Base-by-base conservation (phyloP, 2,113 vertebrate genomes). In the Macquaria ambigua region DNA sequence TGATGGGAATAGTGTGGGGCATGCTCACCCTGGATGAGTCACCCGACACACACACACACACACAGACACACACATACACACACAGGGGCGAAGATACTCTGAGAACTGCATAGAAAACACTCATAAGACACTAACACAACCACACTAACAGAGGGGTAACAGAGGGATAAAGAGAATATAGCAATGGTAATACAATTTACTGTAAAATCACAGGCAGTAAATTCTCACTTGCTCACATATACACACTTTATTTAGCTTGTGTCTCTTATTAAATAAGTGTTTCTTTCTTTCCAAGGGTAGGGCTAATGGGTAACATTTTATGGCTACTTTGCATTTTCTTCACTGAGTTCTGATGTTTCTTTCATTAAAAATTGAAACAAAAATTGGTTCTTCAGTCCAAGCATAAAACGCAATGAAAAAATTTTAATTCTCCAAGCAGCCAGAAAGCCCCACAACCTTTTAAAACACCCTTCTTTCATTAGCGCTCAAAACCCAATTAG, bases 1-100 rank as follows among this genome's bases (percentile, higher is more conserved):
- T 80, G 78, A 88, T 81, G 56, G 77, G 80, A 86, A 88, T 52
- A 88, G 92, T 81, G 89, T 79, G 82, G 58, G 79, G 82, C 8
- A 77, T 69, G 69, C 83, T 88, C 25, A n/a, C 37, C 62, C 52
- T 72, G 64, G 67, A 90, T 90, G 88, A 93, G 77, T 92, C 90
- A 92, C 81, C 46, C 31, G 78, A 68, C 62, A 58, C 62, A 73
- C 82, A 69, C 16, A 43, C 28, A 41, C 46, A 70, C 28, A 48
- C 18, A 68, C 84, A 12, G 43, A 67, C 52, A 64, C 69, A 31
- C 70, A n/a, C n/a, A n/a, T n/a, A n/a, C n/a, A n/a, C 50, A 67
- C 52, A 64, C 69, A n/a, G 12, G 23, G 21, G 48, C 0, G 3
- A 11, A 56, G 28, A 77, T 50, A 31, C 53, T 31, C 28, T 31